Evolutionary conservation across 2,797 vertebrate genomes (phyloP), one percentile per base, ranked within the genome.

Genomic region (Hylomyscus alleni): DNA sequence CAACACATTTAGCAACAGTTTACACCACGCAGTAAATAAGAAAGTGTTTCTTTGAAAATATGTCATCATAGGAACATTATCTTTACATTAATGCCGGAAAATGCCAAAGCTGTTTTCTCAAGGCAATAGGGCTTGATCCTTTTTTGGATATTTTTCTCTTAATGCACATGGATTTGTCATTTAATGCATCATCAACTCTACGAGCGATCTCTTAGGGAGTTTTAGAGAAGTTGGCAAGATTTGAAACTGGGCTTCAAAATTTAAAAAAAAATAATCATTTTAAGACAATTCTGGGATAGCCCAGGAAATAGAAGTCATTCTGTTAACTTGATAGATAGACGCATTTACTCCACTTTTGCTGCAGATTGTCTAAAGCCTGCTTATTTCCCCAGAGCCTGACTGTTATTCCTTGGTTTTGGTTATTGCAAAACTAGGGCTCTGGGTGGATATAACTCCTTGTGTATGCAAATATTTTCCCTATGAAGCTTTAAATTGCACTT

Each of bases 11-110:
- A 97, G 97, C 96, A 97, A 97, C 94, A 95, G 94, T 98, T 98
- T 98, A 97, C 97, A 97, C 97, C 97, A 97, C 96, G 85, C 97
- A 98, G 97, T 98, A 97, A 97, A 98, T 98, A 98, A 98, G 98
- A 98, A 98, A 98, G 96, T 31, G 0, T 98, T 98, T 97, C 92
- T 93, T 94, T 97, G 98, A 98, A 98, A 97, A 98, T 96, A 84
- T 54, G 97, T 98, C 89, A 97, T 98, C 93, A 97, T 97, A 98
- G 94, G 97, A 96, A 97, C 54, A 91, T 95, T 97, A 97, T 95
- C 97, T 98, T 95, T 96, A 96, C 56, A 88, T 93, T 50, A 98
- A 97, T 90, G 95, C 93, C 34, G 1, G 95, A 97, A 93, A 98
- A 97, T 90, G 95, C 96, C 96, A 97, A 98, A 96, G 96, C 85